Conservation (phyloP, 2,113 vertebrate species). For the Nothocercus nigrocapillus region DNA sequence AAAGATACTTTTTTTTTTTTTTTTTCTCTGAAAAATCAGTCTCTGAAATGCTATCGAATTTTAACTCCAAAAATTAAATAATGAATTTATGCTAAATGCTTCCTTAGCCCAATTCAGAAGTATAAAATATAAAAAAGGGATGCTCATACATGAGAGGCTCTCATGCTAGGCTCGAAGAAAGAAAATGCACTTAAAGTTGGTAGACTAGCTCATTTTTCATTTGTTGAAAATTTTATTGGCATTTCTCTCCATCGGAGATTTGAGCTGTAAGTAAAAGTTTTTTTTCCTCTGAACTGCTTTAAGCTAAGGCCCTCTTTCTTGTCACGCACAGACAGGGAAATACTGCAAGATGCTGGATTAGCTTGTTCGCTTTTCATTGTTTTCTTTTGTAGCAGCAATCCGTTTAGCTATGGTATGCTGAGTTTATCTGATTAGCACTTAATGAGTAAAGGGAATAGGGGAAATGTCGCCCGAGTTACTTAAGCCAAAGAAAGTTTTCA, state of each 20-base stretch:
- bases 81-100: background rate
- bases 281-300: conserved; percentile 69
- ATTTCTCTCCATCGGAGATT: conserved; percentile 46
- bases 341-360: conserved; percentile 73
- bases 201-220: background rate
- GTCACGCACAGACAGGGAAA: conserved; percentile 78
- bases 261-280: conserved; percentile 64
- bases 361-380: conserved; percentile 76
- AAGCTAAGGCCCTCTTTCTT: conserved; percentile 72
- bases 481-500: conserved; percentile 66
- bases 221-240: background rate
- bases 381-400: conserved; percentile 74
- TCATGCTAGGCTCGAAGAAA: background rate
- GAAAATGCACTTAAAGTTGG: background rate
- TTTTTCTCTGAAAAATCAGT: background rate
- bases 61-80: background rate
- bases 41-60: background rate
- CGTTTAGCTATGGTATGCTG: conserved; percentile 75
- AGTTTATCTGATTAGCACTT: conserved; percentile 80
- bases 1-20: background rate
- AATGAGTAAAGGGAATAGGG: conserved; percentile 65
- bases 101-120: background rate
- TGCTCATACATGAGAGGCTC: background rate
- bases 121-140: background rate
- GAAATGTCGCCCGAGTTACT: conserved; percentile 55